A percentile compares a stretch with the other conserved stretches of the same genome.
phyloP scores from a whole-genome alignment of 2,888 invertebrate genomes.

The Tenthredo distinguenda region DNA sequence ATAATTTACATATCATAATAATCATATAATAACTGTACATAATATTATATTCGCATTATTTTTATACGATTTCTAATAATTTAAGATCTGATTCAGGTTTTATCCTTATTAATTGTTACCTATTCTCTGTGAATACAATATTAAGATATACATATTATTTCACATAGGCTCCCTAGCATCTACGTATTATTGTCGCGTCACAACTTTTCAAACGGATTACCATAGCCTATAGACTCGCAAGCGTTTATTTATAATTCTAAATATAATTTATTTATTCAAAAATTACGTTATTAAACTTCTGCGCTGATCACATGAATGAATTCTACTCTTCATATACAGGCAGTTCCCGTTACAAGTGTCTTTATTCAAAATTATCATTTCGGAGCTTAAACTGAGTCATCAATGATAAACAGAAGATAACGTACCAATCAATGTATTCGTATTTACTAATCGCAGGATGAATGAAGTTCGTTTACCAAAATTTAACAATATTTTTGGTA shows the following conservation, averaged over 20 bases:
- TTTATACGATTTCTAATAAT: not conserved
- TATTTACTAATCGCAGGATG: not conserved
- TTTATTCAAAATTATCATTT: not conserved
- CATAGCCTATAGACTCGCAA: conserved; percentile 55
- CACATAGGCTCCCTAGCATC: conserved; percentile 68
- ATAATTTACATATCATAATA: conserved; percentile 7
- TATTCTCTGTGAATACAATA: conserved; percentile 30
- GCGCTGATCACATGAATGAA: not conserved
- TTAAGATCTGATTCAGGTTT: not conserved
- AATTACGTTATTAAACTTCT: not conserved
- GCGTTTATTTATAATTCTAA: conserved; percentile 32
- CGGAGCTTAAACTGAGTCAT: too few relatives aligned
- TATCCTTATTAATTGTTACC: not conserved
- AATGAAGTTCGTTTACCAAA: not conserved
- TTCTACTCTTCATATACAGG: not conserved
- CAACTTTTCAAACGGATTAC: conserved; percentile 70
- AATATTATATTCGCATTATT: not conserved
- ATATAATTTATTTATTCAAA: conserved; percentile 1
- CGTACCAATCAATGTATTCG: too few relatives aligned
- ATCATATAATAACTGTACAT: conserved; percentile 24
- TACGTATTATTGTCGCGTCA: conserved; percentile 77
- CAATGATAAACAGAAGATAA: too few relatives aligned
- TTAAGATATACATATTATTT: conserved; percentile 59
- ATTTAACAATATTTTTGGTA: not conserved
- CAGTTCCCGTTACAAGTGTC: not conserved